phyloP scores from a whole-genome alignment of 2,113 vertebrate genomes.

The Tinamus guttatus region DNA sequence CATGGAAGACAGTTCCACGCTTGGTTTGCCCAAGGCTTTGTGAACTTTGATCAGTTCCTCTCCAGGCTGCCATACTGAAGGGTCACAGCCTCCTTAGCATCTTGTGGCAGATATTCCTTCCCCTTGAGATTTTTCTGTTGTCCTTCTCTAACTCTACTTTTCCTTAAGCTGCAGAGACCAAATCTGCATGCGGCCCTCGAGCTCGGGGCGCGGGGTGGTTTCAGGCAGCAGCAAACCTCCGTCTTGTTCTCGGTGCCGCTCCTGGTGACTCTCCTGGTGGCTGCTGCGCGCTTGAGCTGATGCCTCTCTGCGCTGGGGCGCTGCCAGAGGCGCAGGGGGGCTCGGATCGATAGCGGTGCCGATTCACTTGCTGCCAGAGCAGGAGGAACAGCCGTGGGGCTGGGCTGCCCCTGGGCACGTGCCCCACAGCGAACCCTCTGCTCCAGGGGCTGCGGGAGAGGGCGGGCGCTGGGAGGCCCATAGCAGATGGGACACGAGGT shows the following conservation, averaged over 20 bases:
- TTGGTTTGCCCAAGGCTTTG: not conserved
- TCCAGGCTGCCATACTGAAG: not conserved
- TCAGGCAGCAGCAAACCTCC: not conserved
- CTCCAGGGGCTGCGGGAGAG: not conserved
- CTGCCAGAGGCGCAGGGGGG: not conserved
- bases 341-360: not conserved
- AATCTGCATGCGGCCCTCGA: not conserved
- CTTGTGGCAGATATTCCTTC: not conserved
- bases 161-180: not conserved
- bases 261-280: not conserved
- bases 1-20: not conserved
- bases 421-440: too few relatives aligned
- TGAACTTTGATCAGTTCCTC: not conserved
- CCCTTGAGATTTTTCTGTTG: not conserved
- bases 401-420: not conserved
- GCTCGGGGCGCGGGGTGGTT: not conserved
- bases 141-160: not conserved
- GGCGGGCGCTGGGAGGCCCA: not conserved
- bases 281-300: not conserved
- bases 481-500: not conserved
- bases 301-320: not conserved
- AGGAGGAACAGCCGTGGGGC: not conserved
- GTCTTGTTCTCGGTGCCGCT: not conserved
- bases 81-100: not conserved
- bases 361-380: not conserved